A percentile compares a stretch with the other conserved stretches of the same genome.
These are phyloP conservation scores for Calidris pugnax DNA, from an alignment of 2,113 vertebrate genomes.

Conservation along the genomic window DNA sequence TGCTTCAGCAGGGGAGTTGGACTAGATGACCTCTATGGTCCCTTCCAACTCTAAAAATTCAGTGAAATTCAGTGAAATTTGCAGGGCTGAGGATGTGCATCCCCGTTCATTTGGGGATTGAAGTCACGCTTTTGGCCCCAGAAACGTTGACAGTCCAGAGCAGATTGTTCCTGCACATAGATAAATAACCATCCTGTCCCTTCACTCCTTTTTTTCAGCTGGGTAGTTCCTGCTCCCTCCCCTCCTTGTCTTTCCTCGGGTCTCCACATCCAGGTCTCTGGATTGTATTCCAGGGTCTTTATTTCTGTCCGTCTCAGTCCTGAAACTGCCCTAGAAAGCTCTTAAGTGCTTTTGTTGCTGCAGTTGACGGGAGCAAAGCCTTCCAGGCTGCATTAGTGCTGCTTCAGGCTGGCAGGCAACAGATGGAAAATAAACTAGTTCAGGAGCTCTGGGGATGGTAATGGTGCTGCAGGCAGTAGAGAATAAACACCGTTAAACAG, in stretches of 20 bases:
- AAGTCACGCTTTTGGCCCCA: background rate
- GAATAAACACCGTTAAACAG: background rate
- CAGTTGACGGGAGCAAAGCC: conserved; percentile 38
- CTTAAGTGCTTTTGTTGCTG: conserved; percentile 46
- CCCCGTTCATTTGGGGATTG: background rate
- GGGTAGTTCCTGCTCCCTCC: accelerated
- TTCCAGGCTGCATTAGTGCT: conserved; percentile 61
- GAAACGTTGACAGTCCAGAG: accelerated
- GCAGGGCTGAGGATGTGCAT: background rate
- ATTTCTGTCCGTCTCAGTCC: background rate
- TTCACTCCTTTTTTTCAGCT: background rate
- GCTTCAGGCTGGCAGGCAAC: conserved; percentile 66
- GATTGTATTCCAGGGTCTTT: background rate
- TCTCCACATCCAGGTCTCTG: background rate
- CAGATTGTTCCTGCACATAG: background rate
- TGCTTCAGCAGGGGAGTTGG: no score
- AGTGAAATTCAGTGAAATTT: no score
- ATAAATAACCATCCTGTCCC: background rate
- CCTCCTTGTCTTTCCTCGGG: background rate
- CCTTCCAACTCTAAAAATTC: no score
- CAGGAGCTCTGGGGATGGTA: conserved; percentile 34
- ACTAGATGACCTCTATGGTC: no score
- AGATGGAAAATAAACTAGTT: conserved; percentile 61
- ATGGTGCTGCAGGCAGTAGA: conserved; percentile 13
- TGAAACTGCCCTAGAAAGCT: conserved; percentile 24